phyloP scores from a whole-genome alignment of 2,113 vertebrate genomes.

The Pitta sordida region DNA sequence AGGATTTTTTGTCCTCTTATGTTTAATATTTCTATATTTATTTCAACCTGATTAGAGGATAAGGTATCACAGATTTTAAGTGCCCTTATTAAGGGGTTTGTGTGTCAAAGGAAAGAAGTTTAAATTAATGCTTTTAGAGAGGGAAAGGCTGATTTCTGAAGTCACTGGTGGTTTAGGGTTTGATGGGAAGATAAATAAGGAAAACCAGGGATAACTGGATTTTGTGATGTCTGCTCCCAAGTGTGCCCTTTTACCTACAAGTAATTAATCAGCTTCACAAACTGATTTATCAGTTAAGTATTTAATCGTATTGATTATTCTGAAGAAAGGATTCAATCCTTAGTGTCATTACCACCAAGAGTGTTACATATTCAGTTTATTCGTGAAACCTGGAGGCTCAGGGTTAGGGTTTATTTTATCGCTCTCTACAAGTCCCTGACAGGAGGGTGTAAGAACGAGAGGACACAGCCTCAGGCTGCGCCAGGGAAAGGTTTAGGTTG shows the following conservation, averaged over 20 bases:
- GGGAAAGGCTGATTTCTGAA: neutral
- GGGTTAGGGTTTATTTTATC: no score
- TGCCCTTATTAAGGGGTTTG: no score
- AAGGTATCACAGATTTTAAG: no score
- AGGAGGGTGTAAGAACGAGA: no score
- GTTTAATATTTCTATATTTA: neutral
- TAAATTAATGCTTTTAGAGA: neutral
- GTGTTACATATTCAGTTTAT: neutral
- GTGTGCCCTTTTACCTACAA: neutral
- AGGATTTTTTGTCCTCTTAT: neutral
- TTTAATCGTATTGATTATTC: neutral
- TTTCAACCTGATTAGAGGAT: neutral
- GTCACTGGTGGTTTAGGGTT: neutral
- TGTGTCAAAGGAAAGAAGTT: neutral
- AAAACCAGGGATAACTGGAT: neutral
- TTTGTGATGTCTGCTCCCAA: neutral
- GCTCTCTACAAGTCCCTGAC: no score
- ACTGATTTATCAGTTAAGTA: no score
- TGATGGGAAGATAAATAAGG: neutral
- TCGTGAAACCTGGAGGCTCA: no score
- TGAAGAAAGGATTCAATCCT: fast-evolving
- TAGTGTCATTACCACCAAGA: neutral
- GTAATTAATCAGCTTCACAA: neutral
- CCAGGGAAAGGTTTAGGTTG: no score
- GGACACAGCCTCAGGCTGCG: no score